These are phyloP conservation scores for Dendrolimus pini DNA, from an alignment of 2,888 invertebrate species.

Conservation along the genomic window DNA sequence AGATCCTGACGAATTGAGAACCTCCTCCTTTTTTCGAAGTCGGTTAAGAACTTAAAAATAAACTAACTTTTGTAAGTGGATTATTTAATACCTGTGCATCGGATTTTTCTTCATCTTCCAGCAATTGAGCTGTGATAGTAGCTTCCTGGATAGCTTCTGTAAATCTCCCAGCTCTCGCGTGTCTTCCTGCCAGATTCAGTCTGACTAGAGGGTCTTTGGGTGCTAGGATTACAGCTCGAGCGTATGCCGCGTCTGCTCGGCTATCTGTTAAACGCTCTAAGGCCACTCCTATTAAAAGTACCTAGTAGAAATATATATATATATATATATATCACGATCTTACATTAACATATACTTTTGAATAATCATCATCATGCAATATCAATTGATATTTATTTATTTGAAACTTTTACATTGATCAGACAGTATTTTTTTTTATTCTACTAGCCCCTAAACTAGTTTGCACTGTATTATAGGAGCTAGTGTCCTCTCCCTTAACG, in stretches of 20 bases:
- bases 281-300: constrained; percentile 56
- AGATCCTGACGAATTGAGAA: too few relatives aligned
- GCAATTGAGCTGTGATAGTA: constrained; percentile 26
- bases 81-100: constrained; percentile 40
- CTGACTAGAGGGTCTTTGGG: constrained; percentile 48
- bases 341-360: neutral
- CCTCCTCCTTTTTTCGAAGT: too few relatives aligned
- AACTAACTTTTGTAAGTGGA: neutral
- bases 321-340: too few relatives aligned
- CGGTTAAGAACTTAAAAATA: too few relatives aligned
- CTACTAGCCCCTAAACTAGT: too few relatives aligned
- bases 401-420: too few relatives aligned
- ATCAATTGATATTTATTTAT: too few relatives aligned
- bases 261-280: constrained; percentile 54
- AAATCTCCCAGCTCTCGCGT: constrained; percentile 44
- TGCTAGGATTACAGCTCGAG: constrained; percentile 41
- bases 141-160: constrained; percentile 40
- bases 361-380: neutral
- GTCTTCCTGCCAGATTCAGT: constrained; percentile 51
- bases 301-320: constrained; percentile 23
- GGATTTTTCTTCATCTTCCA: constrained; percentile 34
- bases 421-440: too few relatives aligned
- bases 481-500: too few relatives aligned
- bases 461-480: too few relatives aligned
- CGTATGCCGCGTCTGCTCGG: constrained; percentile 56